Percentiles rank a stretch among this genome's conserved stretches.
Evolutionary conservation across 2,113 vertebrate species (phyloP).

Genomic region (Apodemus speciosus): DNA sequence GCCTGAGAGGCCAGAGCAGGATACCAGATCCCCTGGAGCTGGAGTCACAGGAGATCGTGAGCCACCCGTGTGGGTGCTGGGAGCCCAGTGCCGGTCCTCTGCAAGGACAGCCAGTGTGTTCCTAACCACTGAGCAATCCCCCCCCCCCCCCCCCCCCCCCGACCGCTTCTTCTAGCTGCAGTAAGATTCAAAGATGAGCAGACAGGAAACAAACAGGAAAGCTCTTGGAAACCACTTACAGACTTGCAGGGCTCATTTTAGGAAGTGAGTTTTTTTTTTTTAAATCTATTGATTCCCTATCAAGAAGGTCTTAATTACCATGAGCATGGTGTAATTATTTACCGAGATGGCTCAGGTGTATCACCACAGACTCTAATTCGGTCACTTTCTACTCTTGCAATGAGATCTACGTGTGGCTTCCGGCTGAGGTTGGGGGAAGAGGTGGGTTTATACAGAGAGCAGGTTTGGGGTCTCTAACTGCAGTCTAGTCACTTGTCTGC

Average conservation of each 20-base stretch:
- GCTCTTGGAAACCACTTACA: not conserved
- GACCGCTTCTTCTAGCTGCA: not conserved
- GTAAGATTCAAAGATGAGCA: not conserved
- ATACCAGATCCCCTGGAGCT: not conserved
- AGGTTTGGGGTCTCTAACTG: not conserved
- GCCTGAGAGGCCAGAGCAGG: not conserved
- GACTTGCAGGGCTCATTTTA: slow-evolving; percentile 1
- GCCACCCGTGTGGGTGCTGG: not conserved
- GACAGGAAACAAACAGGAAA: slow-evolving; percentile 27
- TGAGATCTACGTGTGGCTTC: not conserved
- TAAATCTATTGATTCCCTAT: not conserved
- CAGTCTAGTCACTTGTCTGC: not conserved
- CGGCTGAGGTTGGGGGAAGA: not conserved
- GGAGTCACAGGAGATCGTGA: not conserved
- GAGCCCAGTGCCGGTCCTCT: not conserved
- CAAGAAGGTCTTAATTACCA: slow-evolving; percentile 27
- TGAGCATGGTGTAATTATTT: slow-evolving; percentile 16
- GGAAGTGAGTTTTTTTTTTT: not conserved
- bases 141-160: not conserved
- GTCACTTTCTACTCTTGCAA: not conserved
- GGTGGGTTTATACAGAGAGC: not conserved
- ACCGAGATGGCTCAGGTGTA: not conserved
- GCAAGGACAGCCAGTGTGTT: not conserved
- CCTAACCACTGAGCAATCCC: not conserved
- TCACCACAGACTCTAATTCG: not conserved